phyloP scores from a whole-genome alignment of 2,113 vertebrate species.

The Lampris megalopsis region DNA sequence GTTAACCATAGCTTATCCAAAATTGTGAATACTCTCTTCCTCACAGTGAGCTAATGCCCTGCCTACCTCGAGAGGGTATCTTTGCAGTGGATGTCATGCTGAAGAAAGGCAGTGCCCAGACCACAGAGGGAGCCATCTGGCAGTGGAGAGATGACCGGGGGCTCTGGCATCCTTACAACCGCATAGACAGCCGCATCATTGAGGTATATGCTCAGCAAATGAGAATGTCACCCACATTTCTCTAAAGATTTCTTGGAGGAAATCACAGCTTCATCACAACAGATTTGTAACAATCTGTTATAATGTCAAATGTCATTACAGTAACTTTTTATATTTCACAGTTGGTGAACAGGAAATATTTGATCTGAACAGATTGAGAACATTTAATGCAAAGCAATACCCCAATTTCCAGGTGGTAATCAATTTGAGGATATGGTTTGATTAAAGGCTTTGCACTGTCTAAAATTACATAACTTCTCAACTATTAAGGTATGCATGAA shows the following conservation, averaged over 20 bases:
- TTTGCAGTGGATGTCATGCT: slow-evolving; percentile 99
- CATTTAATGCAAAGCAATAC: too few relatives aligned
- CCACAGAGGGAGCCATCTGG: slow-evolving; percentile 97
- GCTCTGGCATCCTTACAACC: slow-evolving; percentile 98
- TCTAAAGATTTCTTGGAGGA: not conserved
- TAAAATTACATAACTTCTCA: too few relatives aligned
- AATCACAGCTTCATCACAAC: too few relatives aligned
- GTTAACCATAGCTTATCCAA: not conserved
- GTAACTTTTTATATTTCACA: too few relatives aligned
- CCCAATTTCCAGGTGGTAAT: too few relatives aligned
- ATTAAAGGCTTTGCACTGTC: too few relatives aligned
- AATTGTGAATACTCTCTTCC: not conserved
- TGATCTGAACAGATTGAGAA: too few relatives aligned
- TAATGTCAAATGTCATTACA: too few relatives aligned
- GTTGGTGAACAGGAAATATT: too few relatives aligned
- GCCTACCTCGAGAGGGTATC: slow-evolving; percentile 98
- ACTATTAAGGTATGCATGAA: too few relatives aligned
- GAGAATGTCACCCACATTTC: not conserved
- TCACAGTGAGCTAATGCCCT: slow-evolving; percentile 97
- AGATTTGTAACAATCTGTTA: too few relatives aligned
- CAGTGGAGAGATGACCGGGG: slow-evolving; percentile 98
- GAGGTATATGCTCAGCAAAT: slow-evolving; percentile 85
- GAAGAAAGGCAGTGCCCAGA: slow-evolving; percentile 97
- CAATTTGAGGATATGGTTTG: too few relatives aligned
- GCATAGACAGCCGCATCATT: slow-evolving; percentile 99